Percentiles rank a stretch among this genome's conserved stretches.
Conservation (phyloP, 2,888 invertebrate species). For the Ommatoiulus sabulosus region DNA sequence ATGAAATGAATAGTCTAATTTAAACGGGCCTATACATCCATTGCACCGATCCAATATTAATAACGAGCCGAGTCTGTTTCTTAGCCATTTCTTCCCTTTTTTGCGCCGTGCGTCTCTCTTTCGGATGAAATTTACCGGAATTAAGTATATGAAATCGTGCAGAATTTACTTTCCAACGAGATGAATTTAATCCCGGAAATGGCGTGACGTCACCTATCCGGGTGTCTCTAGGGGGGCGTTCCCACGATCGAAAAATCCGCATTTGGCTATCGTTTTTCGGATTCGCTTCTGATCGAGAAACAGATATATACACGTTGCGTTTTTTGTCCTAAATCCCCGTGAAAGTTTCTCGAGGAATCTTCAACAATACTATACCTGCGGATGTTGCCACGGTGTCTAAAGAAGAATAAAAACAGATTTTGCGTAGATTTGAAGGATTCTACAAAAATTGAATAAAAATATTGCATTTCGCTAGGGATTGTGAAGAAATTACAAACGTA, state of each 20-base stretch:
- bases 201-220: not conserved
- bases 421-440: not conserved
- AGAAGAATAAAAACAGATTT: not conserved
- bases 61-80: constrained; percentile 2
- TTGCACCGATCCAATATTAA: constrained; percentile 26
- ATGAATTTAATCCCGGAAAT: constrained; percentile 23
- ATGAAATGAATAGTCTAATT: constrained; percentile 27
- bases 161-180: not conserved
- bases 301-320: not conserved
- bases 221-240: not conserved
- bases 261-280: not conserved
- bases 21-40: not conserved
- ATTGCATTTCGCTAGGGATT: too few relatives aligned
- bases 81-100: not conserved
- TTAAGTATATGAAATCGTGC: not conserved
- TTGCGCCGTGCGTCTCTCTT: not conserved
- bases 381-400: not conserved
- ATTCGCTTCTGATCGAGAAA: not conserved
- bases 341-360: not conserved
- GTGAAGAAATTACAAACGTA: too few relatives aligned
- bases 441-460: not conserved
- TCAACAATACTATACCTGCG: not conserved
- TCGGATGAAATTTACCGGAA: not conserved
- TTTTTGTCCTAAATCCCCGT: not conserved
- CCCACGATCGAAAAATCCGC: not conserved